Evolutionary conservation across 2,113 vertebrate genomes (phyloP), one percentile per base, ranked within the genome.

Genomic region (Corvus cornix): DNA sequence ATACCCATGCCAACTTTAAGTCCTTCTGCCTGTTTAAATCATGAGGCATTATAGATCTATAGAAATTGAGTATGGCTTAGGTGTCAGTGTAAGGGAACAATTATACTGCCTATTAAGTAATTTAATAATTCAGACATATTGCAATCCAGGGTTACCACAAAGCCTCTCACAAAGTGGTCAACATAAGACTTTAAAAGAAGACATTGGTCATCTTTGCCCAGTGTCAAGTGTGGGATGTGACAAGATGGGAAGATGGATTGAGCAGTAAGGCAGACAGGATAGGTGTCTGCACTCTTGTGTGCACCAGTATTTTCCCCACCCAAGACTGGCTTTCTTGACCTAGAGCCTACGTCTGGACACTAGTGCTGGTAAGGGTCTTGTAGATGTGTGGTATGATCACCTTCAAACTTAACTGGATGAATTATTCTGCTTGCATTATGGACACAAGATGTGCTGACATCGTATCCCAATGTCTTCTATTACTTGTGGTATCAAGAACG

Each of bases 331-430:
- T 35, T 76, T 24, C 37, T 44, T n/a, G 16, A 31, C 16, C 12
- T 16, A 68, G 16, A 56, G 10, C 3, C 17, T 33, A 17, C 2
- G 6, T 72, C 52, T 59, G 17, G 21, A 33, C 13, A 13, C 6
- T 39, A 2, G 18, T 51, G 13, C 26, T 72, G 22, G 11, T 0
- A 5, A 28, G 5, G 10, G 10, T 66, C 16, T 51, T 8, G 9
- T 12, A 62, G 41, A 16, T 44, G 30, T 2, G 19, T 16, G 52
- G 5, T 11, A 19, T 24, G 16, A 41, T 46, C 17, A 24, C 13
- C 41, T 43, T 48, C 26, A n/a, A 22, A 9, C 20, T 80, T 76
- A 0, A 1, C 8, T 67, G 23, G 3, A 12, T 10, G 27, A 39
- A 31, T 41, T 6, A 6, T n/a, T 73, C 44, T 55, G 11, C 9